Conservation (phyloP, 2,113 vertebrate genomes). For the Cyphomyrus discorhynchus region DNA sequence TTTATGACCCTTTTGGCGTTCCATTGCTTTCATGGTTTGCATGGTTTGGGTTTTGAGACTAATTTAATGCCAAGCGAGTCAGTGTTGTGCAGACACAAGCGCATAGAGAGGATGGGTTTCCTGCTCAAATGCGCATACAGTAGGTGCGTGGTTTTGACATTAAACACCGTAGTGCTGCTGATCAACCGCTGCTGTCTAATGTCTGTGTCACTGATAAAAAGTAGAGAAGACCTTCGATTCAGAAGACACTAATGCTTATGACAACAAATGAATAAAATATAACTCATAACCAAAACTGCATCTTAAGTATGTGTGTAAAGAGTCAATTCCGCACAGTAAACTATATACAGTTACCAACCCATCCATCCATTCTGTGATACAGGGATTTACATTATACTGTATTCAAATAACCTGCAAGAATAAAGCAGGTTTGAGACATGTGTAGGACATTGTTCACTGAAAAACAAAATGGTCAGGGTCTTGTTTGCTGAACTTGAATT, state of each 20-base stretch:
- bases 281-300: neutral
- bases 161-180: neutral
- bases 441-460: neutral
- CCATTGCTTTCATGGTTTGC: too few relatives aligned
- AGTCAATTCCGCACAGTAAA: too few relatives aligned
- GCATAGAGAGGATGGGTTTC: too few relatives aligned
- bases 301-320: too few relatives aligned
- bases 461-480: neutral
- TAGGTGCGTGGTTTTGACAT: too few relatives aligned
- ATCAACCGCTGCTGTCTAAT: neutral
- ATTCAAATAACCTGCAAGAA: neutral
- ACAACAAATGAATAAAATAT: neutral
- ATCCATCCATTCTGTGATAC: too few relatives aligned
- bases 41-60: too few relatives aligned
- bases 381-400: neutral
- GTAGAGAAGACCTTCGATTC: neutral
- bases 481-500: neutral
- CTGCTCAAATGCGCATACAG: too few relatives aligned
- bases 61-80: too few relatives aligned
- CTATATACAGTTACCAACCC: too few relatives aligned
- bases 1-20: too few relatives aligned
- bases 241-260: neutral
- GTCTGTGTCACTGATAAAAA: neutral
- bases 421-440: neutral
- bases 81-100: too few relatives aligned